Percentiles rank a stretch among this genome's conserved stretches.
These are phyloP conservation scores for Euura lappo DNA, from an alignment of 1,140 invertebrate genomes.

Conservation along the genomic window DNA sequence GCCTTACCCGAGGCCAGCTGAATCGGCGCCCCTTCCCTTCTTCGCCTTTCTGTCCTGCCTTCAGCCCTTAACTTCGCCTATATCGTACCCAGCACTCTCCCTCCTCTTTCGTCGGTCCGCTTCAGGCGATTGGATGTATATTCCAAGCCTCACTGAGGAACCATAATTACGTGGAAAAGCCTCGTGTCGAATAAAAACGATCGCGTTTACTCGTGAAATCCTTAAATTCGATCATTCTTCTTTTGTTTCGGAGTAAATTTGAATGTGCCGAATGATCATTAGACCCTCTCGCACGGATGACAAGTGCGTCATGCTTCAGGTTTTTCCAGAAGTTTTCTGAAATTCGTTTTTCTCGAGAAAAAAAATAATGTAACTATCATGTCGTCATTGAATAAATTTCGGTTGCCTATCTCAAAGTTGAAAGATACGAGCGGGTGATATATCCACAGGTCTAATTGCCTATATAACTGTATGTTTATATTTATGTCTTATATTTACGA, in stretches of 20 bases:
- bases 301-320: too few species aligned
- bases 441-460: background rate
- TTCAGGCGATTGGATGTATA: conserved; percentile 6
- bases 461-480: background rate
- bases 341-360: too few species aligned
- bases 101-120: background rate
- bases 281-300: too few species aligned
- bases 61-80: background rate
- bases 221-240: background rate
- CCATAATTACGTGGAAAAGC: conserved; percentile 2
- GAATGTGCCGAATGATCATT: too few species aligned
- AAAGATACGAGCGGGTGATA: too few species aligned
- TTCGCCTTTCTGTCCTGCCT: background rate
- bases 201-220: background rate
- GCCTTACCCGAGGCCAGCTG: conserved; percentile 12
- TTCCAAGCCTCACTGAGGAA: background rate
- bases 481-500: background rate
- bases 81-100: too few species aligned
- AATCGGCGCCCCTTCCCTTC: conserved; percentile 9
- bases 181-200: background rate
- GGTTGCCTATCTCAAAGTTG: too few species aligned
- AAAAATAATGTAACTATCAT: too few species aligned
- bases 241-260: too few species aligned
- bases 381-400: too few species aligned
- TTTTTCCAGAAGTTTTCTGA: too few species aligned